These are phyloP conservation scores for Scaptomyza caliginosa DNA, from an alignment of 2,888 invertebrate species.

Conservation along the genomic window DNA sequence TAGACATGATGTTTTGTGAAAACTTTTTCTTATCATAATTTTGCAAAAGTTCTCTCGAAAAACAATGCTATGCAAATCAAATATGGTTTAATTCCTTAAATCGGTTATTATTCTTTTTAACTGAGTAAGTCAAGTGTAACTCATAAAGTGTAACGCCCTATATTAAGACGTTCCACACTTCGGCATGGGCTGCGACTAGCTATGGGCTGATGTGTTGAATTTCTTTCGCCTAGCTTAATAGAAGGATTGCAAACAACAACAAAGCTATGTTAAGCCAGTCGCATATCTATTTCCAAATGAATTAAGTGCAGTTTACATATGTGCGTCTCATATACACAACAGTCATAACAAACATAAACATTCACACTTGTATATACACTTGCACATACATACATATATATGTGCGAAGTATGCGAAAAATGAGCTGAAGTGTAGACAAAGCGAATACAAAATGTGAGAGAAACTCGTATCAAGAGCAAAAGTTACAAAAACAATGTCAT, in stretches of 20 bases:
- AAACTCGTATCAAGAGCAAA: slow-evolving; percentile 18
- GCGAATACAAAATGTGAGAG: slow-evolving; percentile 8
- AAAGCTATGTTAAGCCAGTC: background rate
- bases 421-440: slow-evolving; percentile 4
- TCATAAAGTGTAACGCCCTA: background rate
- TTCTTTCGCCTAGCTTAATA: background rate
- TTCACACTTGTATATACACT: background rate
- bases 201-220: background rate
- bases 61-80: no score
- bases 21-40: background rate
- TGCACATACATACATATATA: background rate
- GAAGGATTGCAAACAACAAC: background rate
- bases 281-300: background rate
- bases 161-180: background rate
- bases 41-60: background rate
- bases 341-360: slow-evolving; percentile 11
- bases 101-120: no score
- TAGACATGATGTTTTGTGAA: background rate
- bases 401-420: slow-evolving; percentile 1
- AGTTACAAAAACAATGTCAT: slow-evolving; percentile 23
- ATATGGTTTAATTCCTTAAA: no score
- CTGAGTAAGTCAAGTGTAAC: background rate
- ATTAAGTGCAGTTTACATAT: background rate
- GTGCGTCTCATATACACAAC: slow-evolving; percentile 28
- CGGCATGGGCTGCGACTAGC: background rate